Evolutionary conservation across 2,888 invertebrate genomes (phyloP).

Genomic region (Drymonia ruficornis): DNA sequence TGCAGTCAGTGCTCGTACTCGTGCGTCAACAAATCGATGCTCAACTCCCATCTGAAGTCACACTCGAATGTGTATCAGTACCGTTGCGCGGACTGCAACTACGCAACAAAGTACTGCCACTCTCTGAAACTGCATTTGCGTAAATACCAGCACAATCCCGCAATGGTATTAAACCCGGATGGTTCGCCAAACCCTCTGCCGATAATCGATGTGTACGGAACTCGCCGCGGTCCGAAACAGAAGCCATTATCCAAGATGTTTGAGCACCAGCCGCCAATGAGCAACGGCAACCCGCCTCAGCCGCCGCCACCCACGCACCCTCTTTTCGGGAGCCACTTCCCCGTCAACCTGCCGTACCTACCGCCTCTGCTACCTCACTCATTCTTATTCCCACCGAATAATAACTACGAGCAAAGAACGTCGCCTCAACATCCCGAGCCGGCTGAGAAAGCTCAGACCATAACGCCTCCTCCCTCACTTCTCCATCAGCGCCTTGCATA

Average conservation of each 20-base stretch:
- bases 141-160: slow-evolving; percentile 96
- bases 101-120: slow-evolving; percentile 99
- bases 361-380: slow-evolving; percentile 78
- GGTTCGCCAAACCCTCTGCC: slow-evolving; percentile 95
- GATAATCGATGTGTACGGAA: slow-evolving; percentile 96
- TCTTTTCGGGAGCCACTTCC: slow-evolving; percentile 73
- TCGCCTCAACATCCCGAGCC: slow-evolving; percentile 60
- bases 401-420: slow-evolving; percentile 67
- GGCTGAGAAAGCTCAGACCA: slow-evolving; percentile 50
- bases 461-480: slow-evolving; percentile 64
- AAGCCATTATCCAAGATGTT: slow-evolving; percentile 71
- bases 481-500: slow-evolving; percentile 71
- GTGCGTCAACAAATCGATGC: slow-evolving; percentile 99
- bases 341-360: slow-evolving; percentile 74
- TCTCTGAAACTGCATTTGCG: slow-evolving; percentile 97
- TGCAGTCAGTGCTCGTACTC: slow-evolving; percentile 95
- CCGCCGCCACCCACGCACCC: slow-evolving; percentile 65
- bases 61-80: slow-evolving; percentile 97
- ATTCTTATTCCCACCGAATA: slow-evolving; percentile 79
- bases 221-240: slow-evolving; percentile 93
- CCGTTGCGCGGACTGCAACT: slow-evolving; percentile 96
- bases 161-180: slow-evolving; percentile 94
- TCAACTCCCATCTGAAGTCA: slow-evolving; percentile 98
- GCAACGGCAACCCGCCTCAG: slow-evolving; percentile 55
- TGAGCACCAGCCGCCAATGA: slow-evolving; percentile 59